Percentiles rank a stretch among this genome's conserved stretches.
Conservation (phyloP, 2,797 vertebrate species). For the Paramormyrops hopkinsi region DNA sequence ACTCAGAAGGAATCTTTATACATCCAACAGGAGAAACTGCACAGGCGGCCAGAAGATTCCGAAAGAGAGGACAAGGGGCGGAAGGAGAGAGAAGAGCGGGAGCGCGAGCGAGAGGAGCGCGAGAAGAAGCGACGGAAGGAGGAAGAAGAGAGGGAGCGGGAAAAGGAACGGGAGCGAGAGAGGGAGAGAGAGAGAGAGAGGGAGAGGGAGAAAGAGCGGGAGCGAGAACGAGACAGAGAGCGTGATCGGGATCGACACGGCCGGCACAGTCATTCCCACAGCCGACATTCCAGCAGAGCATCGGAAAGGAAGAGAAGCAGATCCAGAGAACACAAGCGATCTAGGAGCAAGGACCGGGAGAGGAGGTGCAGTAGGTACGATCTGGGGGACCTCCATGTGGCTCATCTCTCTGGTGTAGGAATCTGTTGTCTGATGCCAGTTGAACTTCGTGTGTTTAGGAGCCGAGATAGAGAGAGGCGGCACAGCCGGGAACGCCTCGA, state of each 20-base stretch:
- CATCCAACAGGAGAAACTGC: slow-evolving; percentile 64
- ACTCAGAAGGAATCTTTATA: not conserved
- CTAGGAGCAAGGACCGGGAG: slow-evolving; percentile 84
- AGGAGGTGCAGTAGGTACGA: slow-evolving; percentile 83
- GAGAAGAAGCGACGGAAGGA: slow-evolving; percentile 61
- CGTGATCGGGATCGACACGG: slow-evolving; percentile 69
- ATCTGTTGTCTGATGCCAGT: not conserved
- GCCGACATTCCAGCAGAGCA: slow-evolving; percentile 83
- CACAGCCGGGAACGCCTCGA: slow-evolving; percentile 87
- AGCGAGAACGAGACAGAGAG: slow-evolving; percentile 74
- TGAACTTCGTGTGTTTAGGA: not conserved
- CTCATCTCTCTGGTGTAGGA: not conserved
- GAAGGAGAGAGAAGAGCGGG: slow-evolving; percentile 62
- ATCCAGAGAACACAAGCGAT: slow-evolving; percentile 85
- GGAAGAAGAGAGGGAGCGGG: slow-evolving; percentile 71
- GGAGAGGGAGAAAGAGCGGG: slow-evolving; percentile 77
- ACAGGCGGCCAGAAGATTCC: slow-evolving; percentile 76
- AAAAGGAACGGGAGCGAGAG: slow-evolving; percentile 73
- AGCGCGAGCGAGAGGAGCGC: slow-evolving; percentile 57
- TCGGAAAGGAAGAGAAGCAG: slow-evolving; percentile 87
- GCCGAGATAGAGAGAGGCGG: slow-evolving; percentile 61
- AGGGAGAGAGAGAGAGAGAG: slow-evolving; percentile 53
- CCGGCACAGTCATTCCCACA: slow-evolving; percentile 84
- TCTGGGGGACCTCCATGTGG: not conserved
- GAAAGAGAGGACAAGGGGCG: slow-evolving; percentile 76